Evolutionary conservation across 2,797 vertebrate species (phyloP), one percentile per base, ranked within the genome.

Genomic region (Pseudochirops cupreus): DNA sequence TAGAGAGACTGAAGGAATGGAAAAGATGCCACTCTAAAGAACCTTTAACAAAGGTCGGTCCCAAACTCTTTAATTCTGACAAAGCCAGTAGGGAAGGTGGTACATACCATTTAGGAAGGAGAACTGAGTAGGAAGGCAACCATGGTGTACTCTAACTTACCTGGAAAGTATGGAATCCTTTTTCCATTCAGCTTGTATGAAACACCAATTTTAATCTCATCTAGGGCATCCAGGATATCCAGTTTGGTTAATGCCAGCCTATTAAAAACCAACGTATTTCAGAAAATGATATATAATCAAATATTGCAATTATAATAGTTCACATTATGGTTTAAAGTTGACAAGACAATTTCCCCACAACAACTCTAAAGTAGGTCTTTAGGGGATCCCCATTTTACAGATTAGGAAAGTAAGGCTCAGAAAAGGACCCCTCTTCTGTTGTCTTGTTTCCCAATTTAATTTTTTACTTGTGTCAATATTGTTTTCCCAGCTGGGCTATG

Each of bases 201-300:
- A 56, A 99, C 97, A 89, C 99, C 99, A 0, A 99, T 99, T 99
- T 99, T 99, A 97, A 99, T 99, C 98, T 99, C 99, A 97, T 99
- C 99, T 98, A 99, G 98, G 96, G 99, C 99, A 94, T 99, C 99
- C 94, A 99, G 98, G 98, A 99, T 99, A 98, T 99, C 99, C 98
- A 99, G 99, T 98, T 99, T 99, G 96, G 99, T 99, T 98, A 99
- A 98, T 92, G 99, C 99, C 98, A 99, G 99, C 97, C 99, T 99
- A 98, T 96, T 24, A 50, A 24, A 21, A 57, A 53, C 0, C 52
- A 74, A 57, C 7, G 56, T 74, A 9, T 46, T 55, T 31, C 13
- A 91, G 58, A 90, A 31, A 56, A 87, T 50, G 39, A 9, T 12
- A 87, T 50, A 26, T 26, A 50, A 26, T 46, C 2, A 82, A 87